phyloP scores from a whole-genome alignment of 2,113 vertebrate genomes.

The Amblyopsis rosae region DNA sequence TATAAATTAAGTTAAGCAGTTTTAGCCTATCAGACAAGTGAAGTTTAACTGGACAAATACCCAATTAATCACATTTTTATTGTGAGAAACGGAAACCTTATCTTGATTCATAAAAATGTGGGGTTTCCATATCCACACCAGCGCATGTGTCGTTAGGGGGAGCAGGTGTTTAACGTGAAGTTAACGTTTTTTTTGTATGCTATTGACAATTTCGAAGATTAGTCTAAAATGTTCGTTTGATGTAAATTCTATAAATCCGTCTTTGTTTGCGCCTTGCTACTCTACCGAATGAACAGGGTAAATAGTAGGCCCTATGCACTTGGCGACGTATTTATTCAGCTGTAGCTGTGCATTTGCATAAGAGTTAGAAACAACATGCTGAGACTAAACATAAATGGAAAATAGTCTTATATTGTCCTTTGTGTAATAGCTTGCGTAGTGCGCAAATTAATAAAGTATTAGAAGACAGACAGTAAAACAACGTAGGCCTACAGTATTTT shows the following conservation, averaged over 20 bases:
- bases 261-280: slow-evolving; percentile 64
- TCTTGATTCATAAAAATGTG: no score
- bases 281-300: slow-evolving; percentile 68
- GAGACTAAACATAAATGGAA: background rate
- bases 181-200: slow-evolving; percentile 34
- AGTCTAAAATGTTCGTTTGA: slow-evolving; percentile 71
- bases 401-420: no score
- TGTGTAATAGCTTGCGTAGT: no score
- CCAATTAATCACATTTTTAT: no score
- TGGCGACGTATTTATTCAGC: slow-evolving; percentile 75
- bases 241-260: slow-evolving; percentile 74
- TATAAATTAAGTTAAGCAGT: no score
- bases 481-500: no score
- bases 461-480: no score
- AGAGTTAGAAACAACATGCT: slow-evolving; percentile 11
- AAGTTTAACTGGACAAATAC: no score
- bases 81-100: no score
- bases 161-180: slow-evolving; percentile 59
- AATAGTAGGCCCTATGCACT: slow-evolving; percentile 31
- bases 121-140: no score
- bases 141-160: background rate
- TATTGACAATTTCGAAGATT: slow-evolving; percentile 58
- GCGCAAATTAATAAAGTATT: no score
- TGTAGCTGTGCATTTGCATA: slow-evolving; percentile 68
- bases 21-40: no score